Evolutionary conservation across 2,113 vertebrate genomes (phyloP).

Genomic region (Tetraodon nigroviridis): DNA sequence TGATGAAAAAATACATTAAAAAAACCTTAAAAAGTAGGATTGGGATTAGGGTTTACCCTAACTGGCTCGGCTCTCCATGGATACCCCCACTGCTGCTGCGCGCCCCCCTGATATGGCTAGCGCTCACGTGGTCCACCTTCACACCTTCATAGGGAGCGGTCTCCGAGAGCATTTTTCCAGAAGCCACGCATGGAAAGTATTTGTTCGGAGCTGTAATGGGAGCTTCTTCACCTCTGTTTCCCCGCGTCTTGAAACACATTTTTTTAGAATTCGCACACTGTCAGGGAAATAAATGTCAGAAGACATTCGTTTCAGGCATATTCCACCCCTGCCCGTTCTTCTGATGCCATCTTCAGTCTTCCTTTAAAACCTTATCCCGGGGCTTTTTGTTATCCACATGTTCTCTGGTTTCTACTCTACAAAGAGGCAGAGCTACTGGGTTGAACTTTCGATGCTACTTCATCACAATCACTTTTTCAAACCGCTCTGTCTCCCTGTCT

Average conservation of each 20-base stretch:
- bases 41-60: too few relatives aligned
- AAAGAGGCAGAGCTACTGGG: conserved; percentile 25
- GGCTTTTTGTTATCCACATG: conserved; percentile 1
- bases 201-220: conserved; percentile 25
- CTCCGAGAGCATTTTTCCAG: conserved; percentile 25
- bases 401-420: neutral
- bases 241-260: neutral
- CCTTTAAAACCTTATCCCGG: neutral
- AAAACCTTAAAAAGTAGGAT: too few relatives aligned
- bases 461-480: conserved; percentile 37
- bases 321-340: too few relatives aligned
- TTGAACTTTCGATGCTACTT: conserved; percentile 40
- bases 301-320: too few relatives aligned
- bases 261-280: too few relatives aligned
- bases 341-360: too few relatives aligned
- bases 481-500: conserved; percentile 27
- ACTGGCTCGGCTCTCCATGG: too few relatives aligned
- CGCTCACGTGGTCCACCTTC: too few relatives aligned
- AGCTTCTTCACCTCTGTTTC: conserved; percentile 37
- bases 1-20: too few relatives aligned
- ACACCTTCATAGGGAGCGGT: conserved; percentile 11
- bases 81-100: too few relatives aligned
- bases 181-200: neutral
- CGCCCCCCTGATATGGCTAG: too few relatives aligned
- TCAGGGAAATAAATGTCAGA: too few relatives aligned